Percentiles rank a stretch among this genome's conserved stretches.
These are phyloP conservation scores for Eulemur macaco DNA, from an alignment of 2,113 vertebrate species.

Conservation along the genomic window DNA sequence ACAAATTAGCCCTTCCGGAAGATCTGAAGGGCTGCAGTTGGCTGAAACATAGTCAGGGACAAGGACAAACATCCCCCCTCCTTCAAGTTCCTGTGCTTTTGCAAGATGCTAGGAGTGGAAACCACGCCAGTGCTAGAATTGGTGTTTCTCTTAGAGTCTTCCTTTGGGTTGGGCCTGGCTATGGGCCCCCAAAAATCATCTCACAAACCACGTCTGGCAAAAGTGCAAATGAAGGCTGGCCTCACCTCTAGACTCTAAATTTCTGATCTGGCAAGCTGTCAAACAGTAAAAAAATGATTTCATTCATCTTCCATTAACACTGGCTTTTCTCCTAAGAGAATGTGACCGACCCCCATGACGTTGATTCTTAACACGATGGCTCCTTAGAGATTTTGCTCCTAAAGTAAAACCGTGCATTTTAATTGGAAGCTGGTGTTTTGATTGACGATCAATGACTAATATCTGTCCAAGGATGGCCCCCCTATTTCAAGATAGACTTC, in stretches of 20 bases:
- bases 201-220: background rate
- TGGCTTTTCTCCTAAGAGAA: constrained; percentile 14
- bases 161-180: background rate
- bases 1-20: background rate
- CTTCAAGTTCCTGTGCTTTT: background rate
- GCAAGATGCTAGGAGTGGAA: background rate
- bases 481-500: constrained; percentile 23
- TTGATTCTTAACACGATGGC: background rate
- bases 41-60: background rate
- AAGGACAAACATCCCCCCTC: background rate
- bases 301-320: background rate
- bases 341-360: background rate
- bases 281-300: background rate
- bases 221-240: background rate
- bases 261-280: background rate
- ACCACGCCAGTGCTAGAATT: rapidly evolving
- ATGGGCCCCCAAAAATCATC: background rate
- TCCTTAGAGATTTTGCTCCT: constrained; percentile 40
- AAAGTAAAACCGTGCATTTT: constrained; percentile 25
- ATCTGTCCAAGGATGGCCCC: background rate
- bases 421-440: constrained; percentile 44
- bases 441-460: constrained; percentile 35
- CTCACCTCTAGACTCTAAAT: background rate
- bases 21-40: rapidly evolving
- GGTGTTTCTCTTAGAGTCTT: background rate